Conservation (phyloP, 1,140 invertebrate species). For the Acromyrmex charruanus region DNA sequence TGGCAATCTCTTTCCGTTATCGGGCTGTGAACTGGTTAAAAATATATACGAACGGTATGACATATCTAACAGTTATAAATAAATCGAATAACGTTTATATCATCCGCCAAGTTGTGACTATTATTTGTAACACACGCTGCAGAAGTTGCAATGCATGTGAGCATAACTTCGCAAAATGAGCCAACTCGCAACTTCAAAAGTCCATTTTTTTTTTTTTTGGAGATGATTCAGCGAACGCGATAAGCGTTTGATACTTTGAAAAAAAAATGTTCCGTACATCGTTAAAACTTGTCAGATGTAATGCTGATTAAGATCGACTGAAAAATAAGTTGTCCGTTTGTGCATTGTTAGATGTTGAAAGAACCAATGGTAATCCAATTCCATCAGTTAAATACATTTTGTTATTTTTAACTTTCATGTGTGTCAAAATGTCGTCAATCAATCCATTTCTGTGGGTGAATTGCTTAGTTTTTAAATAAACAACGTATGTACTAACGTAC, state of each 20-base stretch:
- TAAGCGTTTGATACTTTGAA: neutral
- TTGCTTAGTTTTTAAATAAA: no score
- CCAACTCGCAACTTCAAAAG: slow-evolving; percentile 14
- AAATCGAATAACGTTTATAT: slow-evolving; percentile 44
- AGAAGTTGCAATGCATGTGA: slow-evolving; percentile 1
- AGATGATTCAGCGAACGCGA: slow-evolving; percentile 19
- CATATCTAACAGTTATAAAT: slow-evolving; percentile 54
- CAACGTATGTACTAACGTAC: no score
- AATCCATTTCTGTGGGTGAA: no score
- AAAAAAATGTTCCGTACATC: neutral
- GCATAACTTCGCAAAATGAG: slow-evolving; percentile 8
- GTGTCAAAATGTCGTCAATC: no score
- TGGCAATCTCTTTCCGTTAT: slow-evolving; percentile 56
- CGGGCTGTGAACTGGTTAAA: slow-evolving; percentile 60
- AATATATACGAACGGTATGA: slow-evolving; percentile 37
- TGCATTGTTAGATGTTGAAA: no score
- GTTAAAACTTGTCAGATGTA: neutral
- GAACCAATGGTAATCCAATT: no score
- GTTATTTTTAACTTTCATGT: no score
- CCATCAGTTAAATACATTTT: no score
- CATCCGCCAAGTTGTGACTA: slow-evolving; percentile 42
- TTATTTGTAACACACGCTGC: slow-evolving; percentile 34
- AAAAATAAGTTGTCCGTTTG: neutral
- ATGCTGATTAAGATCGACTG: neutral
- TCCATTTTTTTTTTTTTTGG: slow-evolving; percentile 26